A percentile compares a stretch with the other conserved stretches of the same genome.
Conservation (phyloP, 1,140 invertebrate species). For the Arion vulgaris region DNA sequence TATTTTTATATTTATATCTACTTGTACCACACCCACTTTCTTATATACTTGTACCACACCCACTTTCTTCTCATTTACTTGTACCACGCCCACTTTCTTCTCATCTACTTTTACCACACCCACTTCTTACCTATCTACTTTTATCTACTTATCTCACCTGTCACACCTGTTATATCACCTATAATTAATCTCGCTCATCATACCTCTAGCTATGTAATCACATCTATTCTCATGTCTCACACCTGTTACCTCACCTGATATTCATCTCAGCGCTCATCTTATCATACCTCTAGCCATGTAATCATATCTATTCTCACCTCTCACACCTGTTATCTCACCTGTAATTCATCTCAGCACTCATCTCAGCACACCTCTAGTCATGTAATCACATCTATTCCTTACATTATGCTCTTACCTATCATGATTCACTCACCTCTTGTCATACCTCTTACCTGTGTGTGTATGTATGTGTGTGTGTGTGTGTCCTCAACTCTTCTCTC, state of each 20-base stretch:
- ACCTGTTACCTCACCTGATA: no score
- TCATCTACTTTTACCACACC: neutral
- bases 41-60: no score
- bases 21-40: neutral
- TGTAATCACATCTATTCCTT: neutral
- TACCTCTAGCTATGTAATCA: no score
- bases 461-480: no score
- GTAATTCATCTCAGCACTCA: neutral
- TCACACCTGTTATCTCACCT: neutral
- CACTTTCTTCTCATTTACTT: no score
- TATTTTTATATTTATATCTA: neutral
- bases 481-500: slow-evolving; percentile 8
- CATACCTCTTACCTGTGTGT: neutral
- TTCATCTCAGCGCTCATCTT: neutral
- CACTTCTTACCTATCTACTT: neutral
- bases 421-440: neutral
- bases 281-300: neutral
- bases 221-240: no score
- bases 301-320: neutral
- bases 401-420: neutral
- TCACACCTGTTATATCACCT: neutral
- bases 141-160: neutral
- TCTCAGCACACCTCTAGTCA: neutral
- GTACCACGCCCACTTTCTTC: no score
- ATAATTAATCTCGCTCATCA: no score